phyloP scores from a whole-genome alignment of 2,888 invertebrate genomes.

The Orthonychiurus folsomi region DNA sequence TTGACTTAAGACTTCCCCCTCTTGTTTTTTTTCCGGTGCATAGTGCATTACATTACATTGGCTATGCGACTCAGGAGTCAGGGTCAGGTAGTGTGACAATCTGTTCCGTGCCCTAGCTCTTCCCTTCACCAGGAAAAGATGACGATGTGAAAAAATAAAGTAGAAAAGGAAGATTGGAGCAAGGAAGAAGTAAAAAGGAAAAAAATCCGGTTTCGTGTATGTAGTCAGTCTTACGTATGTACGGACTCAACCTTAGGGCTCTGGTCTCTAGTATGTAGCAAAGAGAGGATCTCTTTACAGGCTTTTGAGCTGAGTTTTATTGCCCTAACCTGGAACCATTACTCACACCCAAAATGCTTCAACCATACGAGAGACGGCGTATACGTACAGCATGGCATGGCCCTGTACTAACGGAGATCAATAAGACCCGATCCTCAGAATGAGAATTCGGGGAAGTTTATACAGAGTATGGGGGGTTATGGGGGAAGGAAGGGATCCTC shows the following conservation, averaged over 20 bases:
- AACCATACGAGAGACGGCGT: neutral
- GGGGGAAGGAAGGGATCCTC: neutral
- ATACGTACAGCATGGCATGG: no score
- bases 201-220: neutral
- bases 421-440: constrained; percentile 8
- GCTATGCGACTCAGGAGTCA: no score
- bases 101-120: neutral
- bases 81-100: constrained; percentile 1
- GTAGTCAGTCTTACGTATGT: no score
- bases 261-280: neutral
- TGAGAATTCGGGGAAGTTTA: constrained; percentile 6
- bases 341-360: neutral
- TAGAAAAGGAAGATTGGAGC: neutral
- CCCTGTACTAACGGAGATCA: neutral
- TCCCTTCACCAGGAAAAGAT: neutral
- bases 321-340: constrained; percentile 12
- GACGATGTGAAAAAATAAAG: no score
- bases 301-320: constrained; percentile 20
- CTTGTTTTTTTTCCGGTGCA: no score
- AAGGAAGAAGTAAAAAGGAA: neutral
- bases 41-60: no score
- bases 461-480: neutral
- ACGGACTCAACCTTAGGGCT: no score
- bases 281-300: constrained; percentile 17
- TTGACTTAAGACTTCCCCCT: no score